These are phyloP conservation scores for Antrozous pallidus DNA, from an alignment of 2,797 vertebrate genomes.

Conservation along the genomic window DNA sequence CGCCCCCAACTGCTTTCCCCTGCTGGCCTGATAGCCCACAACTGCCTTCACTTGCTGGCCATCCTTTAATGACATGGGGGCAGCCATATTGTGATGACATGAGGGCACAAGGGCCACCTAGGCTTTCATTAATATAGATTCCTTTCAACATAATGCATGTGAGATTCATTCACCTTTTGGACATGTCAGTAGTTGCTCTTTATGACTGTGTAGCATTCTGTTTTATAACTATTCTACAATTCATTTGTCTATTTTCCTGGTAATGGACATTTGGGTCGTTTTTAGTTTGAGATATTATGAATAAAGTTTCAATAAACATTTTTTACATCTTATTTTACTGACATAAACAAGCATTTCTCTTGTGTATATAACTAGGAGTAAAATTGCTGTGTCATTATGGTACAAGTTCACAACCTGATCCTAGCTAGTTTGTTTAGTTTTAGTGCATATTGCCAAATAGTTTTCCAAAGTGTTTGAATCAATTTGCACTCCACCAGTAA, in stretches of 20 bases:
- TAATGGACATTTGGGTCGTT: not conserved
- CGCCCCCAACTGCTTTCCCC: no score
- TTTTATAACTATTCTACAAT: not conserved
- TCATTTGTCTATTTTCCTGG: not conserved
- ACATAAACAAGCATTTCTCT: not conserved
- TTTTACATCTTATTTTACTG: not conserved
- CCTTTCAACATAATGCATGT: not conserved
- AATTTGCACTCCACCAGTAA: not conserved
- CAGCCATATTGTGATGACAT: no score
- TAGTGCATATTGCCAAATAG: not conserved
- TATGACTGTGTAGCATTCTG: not conserved
- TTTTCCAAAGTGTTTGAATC: not conserved
- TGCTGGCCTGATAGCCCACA: no score
- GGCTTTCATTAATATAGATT: not conserved
- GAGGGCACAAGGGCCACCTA: no score
- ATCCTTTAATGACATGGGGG: no score
- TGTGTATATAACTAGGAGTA: not conserved
- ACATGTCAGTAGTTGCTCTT: not conserved
- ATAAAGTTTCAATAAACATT: not conserved
- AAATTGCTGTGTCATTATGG: not conserved
- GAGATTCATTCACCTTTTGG: not conserved
- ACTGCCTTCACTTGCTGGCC: no score
- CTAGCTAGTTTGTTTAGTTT: not conserved
- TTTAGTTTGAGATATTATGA: not conserved
- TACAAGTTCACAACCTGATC: no score